Conservation (phyloP, 1,140 invertebrate genomes). For the Acarapis woodi region DNA sequence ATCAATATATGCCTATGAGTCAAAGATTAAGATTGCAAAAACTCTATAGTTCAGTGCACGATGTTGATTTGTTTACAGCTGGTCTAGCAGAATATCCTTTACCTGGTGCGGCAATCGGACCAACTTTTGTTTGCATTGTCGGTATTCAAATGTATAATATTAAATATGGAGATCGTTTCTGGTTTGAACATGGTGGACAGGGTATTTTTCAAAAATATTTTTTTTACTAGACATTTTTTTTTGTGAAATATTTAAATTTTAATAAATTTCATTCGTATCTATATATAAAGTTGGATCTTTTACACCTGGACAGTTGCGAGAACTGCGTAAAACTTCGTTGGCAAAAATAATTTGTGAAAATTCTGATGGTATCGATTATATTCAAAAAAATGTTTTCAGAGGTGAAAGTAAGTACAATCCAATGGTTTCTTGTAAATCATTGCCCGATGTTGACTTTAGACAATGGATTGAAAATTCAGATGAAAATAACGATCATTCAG, state of each 20-base stretch:
- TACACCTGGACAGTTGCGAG: slow-evolving; percentile 17
- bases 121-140: slow-evolving; percentile 15
- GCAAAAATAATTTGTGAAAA: slow-evolving; percentile 20
- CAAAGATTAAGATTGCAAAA: slow-evolving; percentile 10
- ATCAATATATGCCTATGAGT: slow-evolving; percentile 11
- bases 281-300: slow-evolving; percentile 24
- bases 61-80: slow-evolving; percentile 22
- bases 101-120: slow-evolving; percentile 16
- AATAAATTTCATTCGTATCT: no score
- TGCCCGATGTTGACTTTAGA: slow-evolving; percentile 20
- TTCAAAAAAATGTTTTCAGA: slow-evolving; percentile 18
- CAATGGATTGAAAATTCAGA: slow-evolving; percentile 19
- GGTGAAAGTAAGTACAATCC: slow-evolving; percentile 19
- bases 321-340: slow-evolving; percentile 18
- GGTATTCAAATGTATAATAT: slow-evolving; percentile 16
- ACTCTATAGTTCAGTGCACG: slow-evolving; percentile 15
- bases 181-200: slow-evolving; percentile 22
- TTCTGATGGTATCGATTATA: slow-evolving; percentile 17
- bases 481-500: no score
- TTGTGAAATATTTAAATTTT: no score
- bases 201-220: no score
- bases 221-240: no score
- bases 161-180: slow-evolving; percentile 17
- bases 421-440: slow-evolving; percentile 19
- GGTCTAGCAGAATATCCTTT: slow-evolving; percentile 19